Evolutionary conservation across 1,140 invertebrate genomes (phyloP).

Genomic region (Lamellibrachia luymesi): DNA sequence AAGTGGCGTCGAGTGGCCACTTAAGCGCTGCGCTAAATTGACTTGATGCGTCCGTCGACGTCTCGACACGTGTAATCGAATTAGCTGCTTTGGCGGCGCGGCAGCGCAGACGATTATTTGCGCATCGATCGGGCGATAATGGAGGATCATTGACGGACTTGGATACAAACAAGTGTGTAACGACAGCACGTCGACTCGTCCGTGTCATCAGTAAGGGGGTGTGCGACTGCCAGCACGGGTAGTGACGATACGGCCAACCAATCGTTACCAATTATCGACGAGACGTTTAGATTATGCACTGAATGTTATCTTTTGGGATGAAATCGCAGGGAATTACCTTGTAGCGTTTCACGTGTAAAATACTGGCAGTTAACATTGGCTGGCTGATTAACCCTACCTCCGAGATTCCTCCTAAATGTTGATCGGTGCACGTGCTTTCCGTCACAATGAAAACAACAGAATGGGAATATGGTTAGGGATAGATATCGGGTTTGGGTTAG

Average conservation of each 20-base stretch:
- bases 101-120: background rate
- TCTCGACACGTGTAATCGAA: background rate
- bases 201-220: background rate
- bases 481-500: no score
- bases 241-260: no score
- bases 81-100: background rate
- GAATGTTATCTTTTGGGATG: no score
- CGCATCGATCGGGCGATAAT: background rate
- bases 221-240: background rate
- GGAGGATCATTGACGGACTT: background rate
- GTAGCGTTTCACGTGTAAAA: no score
- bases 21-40: slow-evolving; percentile 4
- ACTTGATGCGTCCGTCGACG: background rate
- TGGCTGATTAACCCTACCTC: no score
- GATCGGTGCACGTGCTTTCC: no score
- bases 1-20: background rate
- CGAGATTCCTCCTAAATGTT: no score
- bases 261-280: background rate
- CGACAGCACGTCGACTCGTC: background rate
- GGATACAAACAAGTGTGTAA: background rate
- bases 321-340: no score
- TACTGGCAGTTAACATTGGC: no score
- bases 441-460: no score
- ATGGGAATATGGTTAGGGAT: no score
- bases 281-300: background rate